Percentiles rank a stretch among this genome's conserved stretches.
phyloP scores from a whole-genome alignment of 2,797 vertebrate species.

The Notamacropus eugenii region DNA sequence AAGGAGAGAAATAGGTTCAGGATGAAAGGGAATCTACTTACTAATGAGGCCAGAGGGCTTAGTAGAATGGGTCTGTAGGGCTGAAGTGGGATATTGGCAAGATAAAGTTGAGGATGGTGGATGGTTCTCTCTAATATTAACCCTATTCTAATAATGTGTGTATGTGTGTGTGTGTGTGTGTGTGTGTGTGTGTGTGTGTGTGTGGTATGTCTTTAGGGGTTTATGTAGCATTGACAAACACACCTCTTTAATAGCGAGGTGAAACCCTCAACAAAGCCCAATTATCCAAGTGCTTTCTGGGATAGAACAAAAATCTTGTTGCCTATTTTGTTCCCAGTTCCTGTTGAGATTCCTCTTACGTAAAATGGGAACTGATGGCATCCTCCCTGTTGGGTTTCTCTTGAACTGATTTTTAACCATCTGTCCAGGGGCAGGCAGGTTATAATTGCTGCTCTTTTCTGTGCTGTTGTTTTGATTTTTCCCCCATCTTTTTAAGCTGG shows the following conservation, averaged over 20 bases:
- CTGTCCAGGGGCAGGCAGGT: constrained; percentile 23
- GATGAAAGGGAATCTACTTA: neutral
- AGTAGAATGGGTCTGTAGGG: neutral
- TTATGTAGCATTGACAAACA: neutral
- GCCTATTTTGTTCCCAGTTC: constrained; percentile 31
- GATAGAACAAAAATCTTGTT: constrained; percentile 31
- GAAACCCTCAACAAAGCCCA: neutral
- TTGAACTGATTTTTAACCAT: constrained; percentile 49
- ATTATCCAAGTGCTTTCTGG: neutral
- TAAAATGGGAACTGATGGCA: neutral
- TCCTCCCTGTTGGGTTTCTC: constrained; percentile 42
- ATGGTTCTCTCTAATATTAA: neutral
- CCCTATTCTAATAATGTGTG: neutral
- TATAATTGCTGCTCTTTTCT: constrained; percentile 38
- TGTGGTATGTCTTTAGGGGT: neutral
- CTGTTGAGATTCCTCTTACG: constrained; percentile 42
- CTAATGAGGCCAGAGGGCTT: neutral
- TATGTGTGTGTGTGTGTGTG: neutral
- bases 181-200: neutral
- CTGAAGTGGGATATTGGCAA: neutral
- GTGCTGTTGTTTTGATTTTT: constrained; percentile 11
- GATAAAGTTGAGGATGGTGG: neutral
- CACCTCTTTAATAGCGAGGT: neutral
- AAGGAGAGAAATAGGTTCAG: neutral
- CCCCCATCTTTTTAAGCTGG: constrained; percentile 45